phyloP scores from a whole-genome alignment of 2,113 vertebrate species.

The Callionymus lyra region DNA sequence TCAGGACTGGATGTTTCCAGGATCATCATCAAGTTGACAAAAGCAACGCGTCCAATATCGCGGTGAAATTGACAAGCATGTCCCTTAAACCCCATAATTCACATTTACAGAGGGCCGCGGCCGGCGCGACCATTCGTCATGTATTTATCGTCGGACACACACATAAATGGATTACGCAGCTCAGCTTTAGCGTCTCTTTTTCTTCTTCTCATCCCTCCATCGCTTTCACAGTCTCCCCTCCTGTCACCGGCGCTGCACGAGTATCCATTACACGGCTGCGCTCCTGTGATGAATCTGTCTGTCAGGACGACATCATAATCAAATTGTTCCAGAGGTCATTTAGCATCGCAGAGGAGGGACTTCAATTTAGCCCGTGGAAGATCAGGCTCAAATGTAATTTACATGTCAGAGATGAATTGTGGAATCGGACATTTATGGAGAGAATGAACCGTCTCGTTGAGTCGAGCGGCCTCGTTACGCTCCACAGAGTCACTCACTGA shows the following conservation, averaged over 20 bases:
- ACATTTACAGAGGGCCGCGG: conserved; percentile 18
- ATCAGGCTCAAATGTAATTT: conserved; percentile 65
- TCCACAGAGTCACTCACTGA: conserved; percentile 46
- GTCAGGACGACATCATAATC: conserved; percentile 71
- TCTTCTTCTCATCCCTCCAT: conserved; percentile 30
- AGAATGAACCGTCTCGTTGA: conserved; percentile 60
- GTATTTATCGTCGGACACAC: conserved; percentile 50
- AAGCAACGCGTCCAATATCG: too few relatives aligned
- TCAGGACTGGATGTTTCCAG: too few relatives aligned
- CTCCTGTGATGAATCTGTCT: conserved; percentile 66
- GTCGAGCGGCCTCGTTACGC: conserved; percentile 55
- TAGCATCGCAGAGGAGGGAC: conserved; percentile 67
- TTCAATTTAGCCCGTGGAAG: conserved; percentile 56
- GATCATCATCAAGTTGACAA: too few relatives aligned
- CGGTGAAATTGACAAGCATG: too few relatives aligned
- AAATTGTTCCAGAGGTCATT: conserved; percentile 76
- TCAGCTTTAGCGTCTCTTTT: conserved; percentile 34
- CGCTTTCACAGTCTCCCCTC: conserved; percentile 28
- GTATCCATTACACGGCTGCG: conserved; percentile 65
- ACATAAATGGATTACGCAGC: conserved; percentile 52
- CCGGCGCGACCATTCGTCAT: conserved; percentile 39
- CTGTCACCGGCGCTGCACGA: conserved; percentile 47
- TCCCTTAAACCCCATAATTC: conserved; percentile 32
- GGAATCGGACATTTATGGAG: conserved; percentile 60
- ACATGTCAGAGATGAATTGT: conserved; percentile 69